A percentile compares a stretch with the other conserved stretches of the same genome.
These are phyloP conservation scores for Dolichoris vasculosae DNA, from an alignment of 1,140 invertebrate species.

Conservation along the genomic window DNA sequence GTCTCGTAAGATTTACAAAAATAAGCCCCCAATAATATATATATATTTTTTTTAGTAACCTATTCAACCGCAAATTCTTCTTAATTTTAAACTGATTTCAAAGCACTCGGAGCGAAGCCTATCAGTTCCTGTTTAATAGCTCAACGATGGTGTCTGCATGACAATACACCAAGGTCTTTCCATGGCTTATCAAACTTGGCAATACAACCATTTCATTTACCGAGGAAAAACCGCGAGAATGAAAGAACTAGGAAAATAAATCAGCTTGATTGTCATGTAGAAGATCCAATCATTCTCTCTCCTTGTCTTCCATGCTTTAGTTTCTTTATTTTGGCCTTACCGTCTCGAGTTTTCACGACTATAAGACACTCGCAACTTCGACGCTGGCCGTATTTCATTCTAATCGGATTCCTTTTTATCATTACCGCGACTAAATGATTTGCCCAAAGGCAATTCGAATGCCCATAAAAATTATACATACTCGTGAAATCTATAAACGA, in stretches of 20 bases:
- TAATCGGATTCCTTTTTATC: conserved; percentile 45
- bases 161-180: neutral
- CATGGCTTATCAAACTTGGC: neutral
- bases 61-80: no score
- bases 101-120: neutral
- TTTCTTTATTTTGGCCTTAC: neutral
- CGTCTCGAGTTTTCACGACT: neutral
- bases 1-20: no score
- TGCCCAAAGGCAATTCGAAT: neutral
- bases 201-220: neutral
- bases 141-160: neutral
- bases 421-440: neutral
- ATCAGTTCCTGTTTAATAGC: neutral
- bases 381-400: conserved; percentile 38
- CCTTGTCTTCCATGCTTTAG: neutral
- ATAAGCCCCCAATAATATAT: no score
- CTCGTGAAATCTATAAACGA: neutral
- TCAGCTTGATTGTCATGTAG: no score
- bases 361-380: neutral
- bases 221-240: neutral
- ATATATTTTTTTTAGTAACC: no score
- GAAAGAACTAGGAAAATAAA: neutral
- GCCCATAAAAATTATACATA: neutral
- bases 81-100: neutral
- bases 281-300: neutral